phyloP scores from a whole-genome alignment of 1,140 invertebrate genomes.

The Drosophila pectinifera region DNA sequence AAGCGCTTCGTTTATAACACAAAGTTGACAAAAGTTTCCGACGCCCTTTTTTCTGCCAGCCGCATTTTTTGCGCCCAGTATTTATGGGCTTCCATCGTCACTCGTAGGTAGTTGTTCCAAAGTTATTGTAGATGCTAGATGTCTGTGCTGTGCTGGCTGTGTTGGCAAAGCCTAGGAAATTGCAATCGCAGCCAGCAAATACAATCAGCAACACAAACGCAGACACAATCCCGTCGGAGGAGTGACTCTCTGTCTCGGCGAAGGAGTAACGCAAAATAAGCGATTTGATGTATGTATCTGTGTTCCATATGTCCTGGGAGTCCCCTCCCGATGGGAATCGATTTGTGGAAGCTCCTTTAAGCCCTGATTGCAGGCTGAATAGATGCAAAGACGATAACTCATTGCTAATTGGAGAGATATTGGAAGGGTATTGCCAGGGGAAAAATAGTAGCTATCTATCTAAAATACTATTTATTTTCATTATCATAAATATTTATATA shows the following conservation, averaged over 20 bases:
- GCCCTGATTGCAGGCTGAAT: slow-evolving; percentile 20
- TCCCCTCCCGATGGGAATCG: slow-evolving; percentile 32
- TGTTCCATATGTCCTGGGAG: slow-evolving; percentile 15
- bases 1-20: slow-evolving; percentile 71
- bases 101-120: slow-evolving; percentile 54
- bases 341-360: slow-evolving; percentile 34
- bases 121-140: slow-evolving; percentile 40
- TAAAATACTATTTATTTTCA: too few relatives aligned
- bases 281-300: slow-evolving; percentile 39
- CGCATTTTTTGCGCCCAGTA: slow-evolving; percentile 41
- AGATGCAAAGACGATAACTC: slow-evolving; percentile 21
- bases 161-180: slow-evolving; percentile 57
- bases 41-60: slow-evolving; percentile 29
- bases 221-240: slow-evolving; percentile 28
- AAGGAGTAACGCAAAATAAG: slow-evolving; percentile 32
- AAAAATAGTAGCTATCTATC: too few relatives aligned
- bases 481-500: too few relatives aligned
- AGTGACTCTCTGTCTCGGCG: slow-evolving; percentile 11
- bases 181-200: slow-evolving; percentile 71
- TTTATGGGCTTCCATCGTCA: slow-evolving; percentile 73
- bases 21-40: slow-evolving; percentile 74
- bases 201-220: slow-evolving; percentile 62
- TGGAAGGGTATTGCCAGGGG: too few relatives aligned
- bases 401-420: slow-evolving; percentile 19
- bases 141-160: slow-evolving; percentile 7